Base-by-base conservation (phyloP, 1,140 invertebrate species). In the Drosophila ogumai region DNA sequence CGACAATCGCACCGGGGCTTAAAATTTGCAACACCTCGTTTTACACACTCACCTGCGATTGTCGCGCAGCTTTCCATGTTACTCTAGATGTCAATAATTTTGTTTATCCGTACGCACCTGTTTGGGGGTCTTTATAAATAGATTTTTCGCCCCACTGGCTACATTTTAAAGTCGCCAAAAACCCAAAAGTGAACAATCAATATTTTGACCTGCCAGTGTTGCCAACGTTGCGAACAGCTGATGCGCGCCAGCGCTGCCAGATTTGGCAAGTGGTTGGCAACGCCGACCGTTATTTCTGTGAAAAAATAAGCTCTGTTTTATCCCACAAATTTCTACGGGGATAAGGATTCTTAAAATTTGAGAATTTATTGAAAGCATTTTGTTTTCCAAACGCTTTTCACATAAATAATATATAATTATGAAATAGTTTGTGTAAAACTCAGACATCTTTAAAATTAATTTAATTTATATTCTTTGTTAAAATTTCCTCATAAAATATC, bases 131-230 rank as follows among this genome's bases (percentile, higher is more conserved):
- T 25, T 40, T 71, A 12, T 4, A 8, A 34, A 25, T 49, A 36
- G 36, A 13, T 66, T 34, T 68, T 43, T 52, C 13, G 31, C n/a
- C 28, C 19, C 36, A 67, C 31, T 52, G 36, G 13, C 31, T 19
- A 41, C 68, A 72, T 72, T 71, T 72, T 59, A 50, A 41, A 71
- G 22, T 71, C 13, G 43, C 68, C 43, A 72, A 72, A 63, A 67
- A 67, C 17, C 43, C 54, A 58, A 40, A 52, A 52, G 46, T 69
- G 66, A 69, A 69, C 46, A 72, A 72, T 72, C 68, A 72, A 72
- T 72, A 72, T 72, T 72, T 69, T 69, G 65, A 58, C 49, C 64
- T 54, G 19, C 22, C 31, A 55, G 67, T 19, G 66, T 68, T 66
- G 61, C 61, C 61, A 67, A 36, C 17, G 10, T 3, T 15, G 36